Conservation (phyloP, 2,797 vertebrate species). For the Chelonia mydas region DNA sequence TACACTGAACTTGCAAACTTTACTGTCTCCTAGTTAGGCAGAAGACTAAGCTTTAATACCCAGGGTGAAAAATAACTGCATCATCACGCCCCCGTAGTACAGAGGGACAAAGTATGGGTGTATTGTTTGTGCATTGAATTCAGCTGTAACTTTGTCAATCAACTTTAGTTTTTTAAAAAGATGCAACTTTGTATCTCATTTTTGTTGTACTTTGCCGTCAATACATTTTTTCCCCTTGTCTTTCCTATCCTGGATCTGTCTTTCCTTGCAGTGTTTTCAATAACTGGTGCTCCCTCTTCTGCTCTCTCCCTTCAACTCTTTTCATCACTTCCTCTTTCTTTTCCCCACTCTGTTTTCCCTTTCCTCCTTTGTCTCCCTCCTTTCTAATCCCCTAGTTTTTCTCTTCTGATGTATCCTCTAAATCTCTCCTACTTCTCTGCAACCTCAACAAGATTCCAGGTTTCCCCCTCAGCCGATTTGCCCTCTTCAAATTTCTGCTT, state of each 20-base stretch:
- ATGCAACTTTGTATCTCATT: background rate
- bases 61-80: background rate
- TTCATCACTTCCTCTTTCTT: background rate
- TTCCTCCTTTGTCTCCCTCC: conserved; percentile 48
- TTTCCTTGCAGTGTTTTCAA: background rate
- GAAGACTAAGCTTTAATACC: background rate
- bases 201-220: background rate
- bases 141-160: background rate
- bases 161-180: background rate
- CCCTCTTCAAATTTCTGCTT: background rate
- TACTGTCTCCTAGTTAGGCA: background rate
- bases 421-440: conserved; percentile 32
- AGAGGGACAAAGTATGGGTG: background rate
- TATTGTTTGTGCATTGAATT: background rate
- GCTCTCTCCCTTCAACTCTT: background rate
- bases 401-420: conserved; percentile 50
- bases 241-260: too few relatives aligned
- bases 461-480: background rate
- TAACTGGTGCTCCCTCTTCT: background rate
- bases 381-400: background rate
- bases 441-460: background rate
- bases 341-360: background rate
- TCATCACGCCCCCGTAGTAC: background rate
- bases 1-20: background rate
- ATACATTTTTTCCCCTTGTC: background rate